Evolutionary conservation across 2,797 vertebrate species (phyloP), one percentile per base, ranked within the genome.

Genomic region (Amniataba percoides): DNA sequence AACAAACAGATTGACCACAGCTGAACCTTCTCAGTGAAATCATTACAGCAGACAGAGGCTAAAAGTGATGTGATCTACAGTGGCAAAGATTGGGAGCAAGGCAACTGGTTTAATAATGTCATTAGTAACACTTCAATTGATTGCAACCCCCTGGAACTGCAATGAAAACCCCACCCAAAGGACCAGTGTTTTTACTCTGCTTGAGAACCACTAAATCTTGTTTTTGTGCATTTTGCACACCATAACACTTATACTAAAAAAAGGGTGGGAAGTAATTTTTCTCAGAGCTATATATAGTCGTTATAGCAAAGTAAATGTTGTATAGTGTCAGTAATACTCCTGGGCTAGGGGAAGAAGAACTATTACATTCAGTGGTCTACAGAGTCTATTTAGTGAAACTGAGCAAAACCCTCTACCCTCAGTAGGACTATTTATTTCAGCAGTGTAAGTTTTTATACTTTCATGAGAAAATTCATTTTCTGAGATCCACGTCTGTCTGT

Each of bases 61-160:
- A 15, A 72, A 71, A 56, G 66, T 52, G 48, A 77, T 66, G 70
- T 63, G 75, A 82, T 78, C 64, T 72, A 70, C 46, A 31, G 42
- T 25, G 57, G 58, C 53, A 71, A 55, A 40, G 49, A 82, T 27
- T 21, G 36, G 23, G 77, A 66, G 63, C 46, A 34, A 83, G 77
- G 43, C 69, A 67, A 55, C 77, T 49, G 51, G 49, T 75, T 85
- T 80, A 71, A 84, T 66, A 69, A 77, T 64, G 51, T 15, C 67
- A 67, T 87, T 51, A 81, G 36, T 43, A 45, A 74, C 51, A 77
- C 34, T 74, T 68, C 3, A 67, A 62, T 80, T 56, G 40, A 74
- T 39, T 66, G 49, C 57, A 62, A 51, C 6, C 56, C 58, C 43
- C 46, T 66, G 71, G 51, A 78, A 69, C 45, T 21, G 56, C 64